A percentile compares a stretch with the other conserved stretches of the same genome.
These are phyloP conservation scores for Chlorops oryzae DNA, from an alignment of 1,140 invertebrate species.

Conservation along the genomic window DNA sequence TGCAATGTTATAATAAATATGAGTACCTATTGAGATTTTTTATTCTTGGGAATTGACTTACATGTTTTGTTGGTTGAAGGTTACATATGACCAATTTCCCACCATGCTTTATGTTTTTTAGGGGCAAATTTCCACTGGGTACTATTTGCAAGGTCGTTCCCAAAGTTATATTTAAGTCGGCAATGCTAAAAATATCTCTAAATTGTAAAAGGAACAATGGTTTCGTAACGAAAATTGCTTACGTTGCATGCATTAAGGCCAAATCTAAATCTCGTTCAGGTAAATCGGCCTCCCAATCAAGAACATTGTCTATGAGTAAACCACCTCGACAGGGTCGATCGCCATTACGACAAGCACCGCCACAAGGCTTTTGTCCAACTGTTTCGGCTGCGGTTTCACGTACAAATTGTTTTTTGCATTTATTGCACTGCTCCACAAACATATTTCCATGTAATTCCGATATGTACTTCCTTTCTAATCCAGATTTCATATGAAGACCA, in stretches of 20 bases:
- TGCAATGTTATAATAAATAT: too few relatives aligned
- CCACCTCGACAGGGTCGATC: slow-evolving; percentile 75
- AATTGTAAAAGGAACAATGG: neutral
- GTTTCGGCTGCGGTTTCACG: slow-evolving; percentile 70
- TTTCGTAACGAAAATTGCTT: slow-evolving; percentile 22
- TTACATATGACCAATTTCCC: slow-evolving; percentile 92
- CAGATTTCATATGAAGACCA: slow-evolving; percentile 89
- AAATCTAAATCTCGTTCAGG: slow-evolving; percentile 83
- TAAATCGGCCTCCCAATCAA: slow-evolving; percentile 97
- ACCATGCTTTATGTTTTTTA: slow-evolving; percentile 80
- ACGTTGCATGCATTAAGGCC: slow-evolving; percentile 84
- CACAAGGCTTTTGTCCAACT: slow-evolving; percentile 85
- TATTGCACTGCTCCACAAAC: slow-evolving; percentile 90
- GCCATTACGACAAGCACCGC: slow-evolving; percentile 62
- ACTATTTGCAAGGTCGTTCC: slow-evolving; percentile 97
- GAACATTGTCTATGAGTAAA: slow-evolving; percentile 77
- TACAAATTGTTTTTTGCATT: slow-evolving; percentile 74
- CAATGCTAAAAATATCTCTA: slow-evolving; percentile 57
- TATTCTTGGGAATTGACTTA: slow-evolving; percentile 53
- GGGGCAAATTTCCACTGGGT: slow-evolving; percentile 90
- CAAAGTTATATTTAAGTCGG: slow-evolving; percentile 88
- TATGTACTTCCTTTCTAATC: slow-evolving; percentile 69
- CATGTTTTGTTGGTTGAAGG: slow-evolving; percentile 94
- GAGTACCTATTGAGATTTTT: too few relatives aligned
- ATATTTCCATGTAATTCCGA: slow-evolving; percentile 98